These are phyloP conservation scores for Octodon degus DNA, from an alignment of 2,113 vertebrate species.

Conservation along the genomic window DNA sequence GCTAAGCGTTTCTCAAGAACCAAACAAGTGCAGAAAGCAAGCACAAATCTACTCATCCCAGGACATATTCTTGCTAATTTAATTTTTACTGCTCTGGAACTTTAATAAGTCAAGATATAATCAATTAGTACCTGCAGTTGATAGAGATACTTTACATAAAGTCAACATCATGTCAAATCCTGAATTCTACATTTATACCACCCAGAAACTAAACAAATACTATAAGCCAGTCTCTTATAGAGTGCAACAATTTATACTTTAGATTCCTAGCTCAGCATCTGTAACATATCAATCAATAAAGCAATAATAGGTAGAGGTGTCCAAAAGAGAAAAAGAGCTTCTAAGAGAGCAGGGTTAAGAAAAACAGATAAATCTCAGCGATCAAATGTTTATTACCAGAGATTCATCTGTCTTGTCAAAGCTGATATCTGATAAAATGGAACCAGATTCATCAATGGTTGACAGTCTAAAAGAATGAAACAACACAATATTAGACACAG, in stretches of 20 bases:
- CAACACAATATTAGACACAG: constrained; percentile 67
- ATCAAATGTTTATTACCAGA: constrained; percentile 88
- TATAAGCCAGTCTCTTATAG: neutral
- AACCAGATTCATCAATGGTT: constrained; percentile 97
- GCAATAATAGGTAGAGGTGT: constrained; percentile 45
- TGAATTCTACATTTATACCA: constrained; percentile 55
- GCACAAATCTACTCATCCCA: constrained; percentile 19
- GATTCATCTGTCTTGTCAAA: constrained; percentile 99
- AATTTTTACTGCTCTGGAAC: constrained; percentile 4
- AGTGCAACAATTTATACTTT: constrained; percentile 54
- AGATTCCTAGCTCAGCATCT: constrained; percentile 47
- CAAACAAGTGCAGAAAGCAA: constrained; percentile 63
- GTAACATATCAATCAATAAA: constrained; percentile 63
- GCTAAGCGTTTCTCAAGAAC: constrained; percentile 43
- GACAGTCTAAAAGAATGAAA: constrained; percentile 88
- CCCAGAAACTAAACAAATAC: constrained; percentile 60
- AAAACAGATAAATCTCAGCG: constrained; percentile 49
- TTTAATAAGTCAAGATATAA: constrained; percentile 64
- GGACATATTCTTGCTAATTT: neutral
- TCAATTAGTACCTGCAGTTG: constrained; percentile 43
- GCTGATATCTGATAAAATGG: constrained; percentile 98
- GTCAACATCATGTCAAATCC: constrained; percentile 58
- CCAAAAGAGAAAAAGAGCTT: neutral
- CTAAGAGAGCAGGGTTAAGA: constrained; percentile 5
- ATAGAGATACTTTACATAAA: constrained; percentile 60